Evolutionary conservation across 2,888 invertebrate species (phyloP).

Genomic region (Ochropleura plecta): DNA sequence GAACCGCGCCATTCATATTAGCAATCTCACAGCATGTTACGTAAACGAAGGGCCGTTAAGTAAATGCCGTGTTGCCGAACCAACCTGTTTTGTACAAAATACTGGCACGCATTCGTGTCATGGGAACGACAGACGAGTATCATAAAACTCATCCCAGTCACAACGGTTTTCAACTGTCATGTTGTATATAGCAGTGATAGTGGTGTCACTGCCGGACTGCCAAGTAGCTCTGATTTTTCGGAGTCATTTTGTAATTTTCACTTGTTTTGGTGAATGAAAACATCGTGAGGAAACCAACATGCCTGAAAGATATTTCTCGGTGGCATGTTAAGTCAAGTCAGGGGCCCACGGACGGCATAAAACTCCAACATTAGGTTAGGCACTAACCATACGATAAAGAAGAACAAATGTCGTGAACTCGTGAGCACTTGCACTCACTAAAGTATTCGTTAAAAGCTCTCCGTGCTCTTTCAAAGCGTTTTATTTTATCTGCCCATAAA

Average conservation of each 20-base stretch:
- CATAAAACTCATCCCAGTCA: slow-evolving; percentile 56
- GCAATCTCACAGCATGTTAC: slow-evolving; percentile 71
- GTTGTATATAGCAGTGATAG: neutral
- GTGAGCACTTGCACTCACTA: slow-evolving; percentile 19
- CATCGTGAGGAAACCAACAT: no score
- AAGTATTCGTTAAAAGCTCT: slow-evolving; percentile 41
- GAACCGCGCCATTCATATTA: slow-evolving; percentile 76
- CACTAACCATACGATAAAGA: no score
- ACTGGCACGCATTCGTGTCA: slow-evolving; percentile 72
- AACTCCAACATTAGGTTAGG: no score
- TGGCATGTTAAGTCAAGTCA: no score
- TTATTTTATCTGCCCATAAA: slow-evolving; percentile 56
- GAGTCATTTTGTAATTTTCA: no score
- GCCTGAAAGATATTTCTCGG: no score
- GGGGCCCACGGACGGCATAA: no score
- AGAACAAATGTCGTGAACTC: slow-evolving; percentile 24
- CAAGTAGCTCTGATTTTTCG: no score
- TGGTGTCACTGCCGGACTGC: no score
- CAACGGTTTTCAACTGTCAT: slow-evolving; percentile 39
- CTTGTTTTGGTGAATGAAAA: no score
- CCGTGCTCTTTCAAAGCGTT: slow-evolving; percentile 38
- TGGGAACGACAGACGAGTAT: slow-evolving; percentile 57
- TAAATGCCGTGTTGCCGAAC: slow-evolving; percentile 70
- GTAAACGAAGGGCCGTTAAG: slow-evolving; percentile 75
- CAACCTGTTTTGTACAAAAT: slow-evolving; percentile 74